These are phyloP conservation scores for Drosophila neutralis DNA, from an alignment of 2,888 invertebrate genomes.

Conservation along the genomic window DNA sequence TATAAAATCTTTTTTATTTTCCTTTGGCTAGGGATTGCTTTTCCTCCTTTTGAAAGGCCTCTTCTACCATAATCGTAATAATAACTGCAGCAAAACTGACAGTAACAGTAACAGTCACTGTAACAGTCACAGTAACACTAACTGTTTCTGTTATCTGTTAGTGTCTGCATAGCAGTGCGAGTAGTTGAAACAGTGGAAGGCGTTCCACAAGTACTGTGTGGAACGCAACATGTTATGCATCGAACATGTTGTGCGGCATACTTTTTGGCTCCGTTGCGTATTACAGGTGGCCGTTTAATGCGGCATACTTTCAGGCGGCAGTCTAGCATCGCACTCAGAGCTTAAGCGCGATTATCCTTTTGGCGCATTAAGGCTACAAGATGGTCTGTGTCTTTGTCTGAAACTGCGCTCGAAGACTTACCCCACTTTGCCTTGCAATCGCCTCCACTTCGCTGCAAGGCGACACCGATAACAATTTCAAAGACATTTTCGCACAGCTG, in stretches of 20 bases:
- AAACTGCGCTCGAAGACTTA: neutral
- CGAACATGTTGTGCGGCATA: slow-evolving; percentile 58
- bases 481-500: too few relatives aligned
- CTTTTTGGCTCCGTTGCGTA: slow-evolving; percentile 12
- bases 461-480: neutral
- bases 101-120: neutral
- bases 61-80: neutral
- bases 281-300: slow-evolving; percentile 47
- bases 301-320: slow-evolving; percentile 41
- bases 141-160: neutral
- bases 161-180: slow-evolving; percentile 2
- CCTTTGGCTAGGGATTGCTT: neutral
- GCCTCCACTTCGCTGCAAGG: too few relatives aligned
- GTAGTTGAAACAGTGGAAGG: slow-evolving; percentile 8
- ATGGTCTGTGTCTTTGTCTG: neutral
- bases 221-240: slow-evolving; percentile 45
- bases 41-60: neutral
- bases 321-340: neutral
- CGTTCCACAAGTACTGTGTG: slow-evolving; percentile 49
- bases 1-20: neutral
- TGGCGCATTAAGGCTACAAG: neutral
- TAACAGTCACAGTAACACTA: neutral
- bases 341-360: neutral
- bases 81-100: neutral
- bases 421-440: too few relatives aligned